Evolutionary conservation across 53 echinoderm and acorn worm genomes (phyloP).

Genomic region (Echinometra lucunter): DNA sequence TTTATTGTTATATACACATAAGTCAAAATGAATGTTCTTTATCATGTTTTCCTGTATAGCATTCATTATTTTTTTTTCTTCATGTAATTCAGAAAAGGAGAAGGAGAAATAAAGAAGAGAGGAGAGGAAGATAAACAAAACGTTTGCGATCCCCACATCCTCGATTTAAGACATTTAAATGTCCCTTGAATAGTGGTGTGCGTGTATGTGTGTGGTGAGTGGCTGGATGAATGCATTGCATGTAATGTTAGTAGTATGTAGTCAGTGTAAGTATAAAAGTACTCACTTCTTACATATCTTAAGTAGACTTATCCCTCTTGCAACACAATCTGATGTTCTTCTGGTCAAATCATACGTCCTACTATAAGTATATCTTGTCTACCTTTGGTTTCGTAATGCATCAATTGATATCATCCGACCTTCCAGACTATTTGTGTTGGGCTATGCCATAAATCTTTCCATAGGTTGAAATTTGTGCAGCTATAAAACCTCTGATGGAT

Average conservation of each 20-base stretch:
- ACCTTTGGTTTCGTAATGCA: not conserved
- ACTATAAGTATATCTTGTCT: not conserved
- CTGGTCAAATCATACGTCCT: not conserved
- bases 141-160: too few relatives aligned
- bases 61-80: too few relatives aligned
- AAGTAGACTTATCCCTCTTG: not conserved
- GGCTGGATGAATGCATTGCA: not conserved
- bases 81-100: too few relatives aligned
- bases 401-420: slow-evolving; percentile 6
- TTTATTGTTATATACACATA: too few relatives aligned
- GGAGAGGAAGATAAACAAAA: too few relatives aligned
- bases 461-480: not conserved
- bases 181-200: not conserved
- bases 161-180: not conserved
- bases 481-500: not conserved
- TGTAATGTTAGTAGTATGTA: not conserved
- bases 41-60: too few relatives aligned
- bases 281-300: not conserved
- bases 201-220: not conserved
- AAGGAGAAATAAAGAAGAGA: too few relatives aligned
- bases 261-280: not conserved
- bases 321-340: not conserved
- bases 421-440: not conserved
- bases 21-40: too few relatives aligned
- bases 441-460: not conserved